Evolutionary conservation across 1,140 invertebrate species (phyloP).

Genomic region (Aphis gossypii): DNA sequence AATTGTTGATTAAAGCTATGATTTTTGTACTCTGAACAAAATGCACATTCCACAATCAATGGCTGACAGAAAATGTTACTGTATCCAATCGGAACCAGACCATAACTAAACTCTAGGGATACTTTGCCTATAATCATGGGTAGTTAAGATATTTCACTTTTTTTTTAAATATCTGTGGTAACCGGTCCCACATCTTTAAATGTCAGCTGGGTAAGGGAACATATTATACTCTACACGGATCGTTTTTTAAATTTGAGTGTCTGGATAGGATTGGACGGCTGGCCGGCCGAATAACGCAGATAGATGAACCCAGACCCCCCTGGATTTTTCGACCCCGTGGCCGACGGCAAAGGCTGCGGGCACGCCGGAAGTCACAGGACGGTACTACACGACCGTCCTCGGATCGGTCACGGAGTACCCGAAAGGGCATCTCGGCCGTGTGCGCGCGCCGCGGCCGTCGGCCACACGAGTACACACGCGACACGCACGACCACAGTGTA

Average conservation of each 20-base stretch:
- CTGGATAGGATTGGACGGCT: neutral
- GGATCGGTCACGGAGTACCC: neutral
- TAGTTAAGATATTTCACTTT: neutral
- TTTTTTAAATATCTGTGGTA: neutral
- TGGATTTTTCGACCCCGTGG: neutral
- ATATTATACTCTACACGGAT: neutral
- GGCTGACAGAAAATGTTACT: neutral
- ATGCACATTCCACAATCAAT: neutral
- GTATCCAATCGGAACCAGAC: neutral
- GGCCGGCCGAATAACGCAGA: too few species aligned
- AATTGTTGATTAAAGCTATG: neutral
- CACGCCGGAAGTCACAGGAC: neutral
- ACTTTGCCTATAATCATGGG: neutral
- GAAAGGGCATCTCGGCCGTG: neutral
- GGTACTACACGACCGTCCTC: neutral
- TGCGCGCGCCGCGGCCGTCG: neutral
- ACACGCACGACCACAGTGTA: neutral
- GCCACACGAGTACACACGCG: neutral
- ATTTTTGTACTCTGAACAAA: neutral
- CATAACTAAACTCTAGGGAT: neutral
- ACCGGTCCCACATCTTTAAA: neutral
- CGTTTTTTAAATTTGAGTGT: neutral
- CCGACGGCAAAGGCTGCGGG: neutral
- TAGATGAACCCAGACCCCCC: neutral
- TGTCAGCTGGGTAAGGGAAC: too few species aligned